phyloP scores from a whole-genome alignment of 2,888 invertebrate species.

The Oithona nana region DNA sequence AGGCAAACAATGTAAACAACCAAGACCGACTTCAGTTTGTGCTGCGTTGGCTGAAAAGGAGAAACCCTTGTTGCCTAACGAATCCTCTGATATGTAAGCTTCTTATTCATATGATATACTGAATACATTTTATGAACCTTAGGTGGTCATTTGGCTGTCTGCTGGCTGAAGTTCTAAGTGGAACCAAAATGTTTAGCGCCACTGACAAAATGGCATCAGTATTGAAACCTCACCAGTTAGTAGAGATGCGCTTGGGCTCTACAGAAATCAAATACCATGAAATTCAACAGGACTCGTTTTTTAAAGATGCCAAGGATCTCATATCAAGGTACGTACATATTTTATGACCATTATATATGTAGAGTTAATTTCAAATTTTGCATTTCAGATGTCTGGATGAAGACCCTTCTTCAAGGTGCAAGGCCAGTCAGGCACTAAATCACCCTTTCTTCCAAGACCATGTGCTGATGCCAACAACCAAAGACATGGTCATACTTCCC shows the following conservation, averaged over 20 bases:
- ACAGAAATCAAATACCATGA: constrained; percentile 1
- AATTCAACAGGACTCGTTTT: background rate
- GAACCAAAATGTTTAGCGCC: constrained; percentile 9
- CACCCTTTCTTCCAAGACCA: background rate
- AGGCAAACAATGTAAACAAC: background rate
- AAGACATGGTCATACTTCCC: constrained; percentile 10
- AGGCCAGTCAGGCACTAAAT: background rate
- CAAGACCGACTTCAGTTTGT: background rate
- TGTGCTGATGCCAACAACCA: constrained; percentile 1
- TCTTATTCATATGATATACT: background rate
- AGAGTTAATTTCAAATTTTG: too few relatives aligned
- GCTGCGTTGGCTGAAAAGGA: background rate
- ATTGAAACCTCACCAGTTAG: constrained; percentile 5
- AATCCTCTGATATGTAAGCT: background rate
- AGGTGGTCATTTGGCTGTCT: constrained; percentile 18
- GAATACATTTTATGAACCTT: background rate
- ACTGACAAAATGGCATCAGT: constrained; percentile 4
- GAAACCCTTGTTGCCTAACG: background rate
- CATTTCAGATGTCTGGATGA: background rate
- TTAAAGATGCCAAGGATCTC: constrained; percentile 2
- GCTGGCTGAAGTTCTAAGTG: constrained; percentile 15
- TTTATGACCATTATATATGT: too few relatives aligned
- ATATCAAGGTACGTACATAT: background rate
- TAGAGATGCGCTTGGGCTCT: constrained; percentile 9
- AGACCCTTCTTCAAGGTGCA: background rate